Evolutionary conservation across 2,888 invertebrate species (phyloP).

Genomic region (Latheticus oryzae): DNA sequence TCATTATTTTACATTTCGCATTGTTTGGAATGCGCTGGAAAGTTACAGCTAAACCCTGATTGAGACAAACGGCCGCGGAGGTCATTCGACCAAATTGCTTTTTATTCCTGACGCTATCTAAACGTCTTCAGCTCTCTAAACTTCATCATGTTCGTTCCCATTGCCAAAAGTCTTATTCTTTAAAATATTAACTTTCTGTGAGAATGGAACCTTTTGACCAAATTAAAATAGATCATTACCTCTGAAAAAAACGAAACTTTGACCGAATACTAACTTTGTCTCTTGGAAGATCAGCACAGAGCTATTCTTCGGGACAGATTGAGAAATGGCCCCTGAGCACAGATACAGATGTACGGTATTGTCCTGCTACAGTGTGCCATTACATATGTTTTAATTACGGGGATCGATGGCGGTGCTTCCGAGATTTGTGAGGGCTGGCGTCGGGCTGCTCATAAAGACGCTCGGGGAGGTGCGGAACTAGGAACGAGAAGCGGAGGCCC

Average conservation of each 20-base stretch:
- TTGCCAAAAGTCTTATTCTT: no score
- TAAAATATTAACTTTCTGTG: no score
- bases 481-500: slow-evolving; percentile 48
- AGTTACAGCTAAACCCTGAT: slow-evolving; percentile 65
- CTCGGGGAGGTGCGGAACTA: slow-evolving; percentile 53
- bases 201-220: no score
- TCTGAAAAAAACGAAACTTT: no score
- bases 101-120: slow-evolving; percentile 60
- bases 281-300: no score
- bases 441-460: slow-evolving; percentile 55
- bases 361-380: slow-evolving; percentile 57
- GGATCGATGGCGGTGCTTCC: slow-evolving; percentile 61
- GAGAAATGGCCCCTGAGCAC: slow-evolving; percentile 28
- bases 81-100: slow-evolving; percentile 65
- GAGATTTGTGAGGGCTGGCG: slow-evolving; percentile 61
- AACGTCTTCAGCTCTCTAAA: no score
- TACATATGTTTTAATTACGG: slow-evolving; percentile 66
- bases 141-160: no score
- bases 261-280: no score
- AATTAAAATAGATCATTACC: no score
- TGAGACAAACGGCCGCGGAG: slow-evolving; percentile 65
- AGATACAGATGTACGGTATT: slow-evolving; percentile 53
- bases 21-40: slow-evolving; percentile 59
- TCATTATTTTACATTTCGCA: slow-evolving; percentile 67
- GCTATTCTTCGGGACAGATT: slow-evolving; percentile 27